phyloP scores from a whole-genome alignment of 1,140 invertebrate genomes.

The Glomeris maerens region DNA sequence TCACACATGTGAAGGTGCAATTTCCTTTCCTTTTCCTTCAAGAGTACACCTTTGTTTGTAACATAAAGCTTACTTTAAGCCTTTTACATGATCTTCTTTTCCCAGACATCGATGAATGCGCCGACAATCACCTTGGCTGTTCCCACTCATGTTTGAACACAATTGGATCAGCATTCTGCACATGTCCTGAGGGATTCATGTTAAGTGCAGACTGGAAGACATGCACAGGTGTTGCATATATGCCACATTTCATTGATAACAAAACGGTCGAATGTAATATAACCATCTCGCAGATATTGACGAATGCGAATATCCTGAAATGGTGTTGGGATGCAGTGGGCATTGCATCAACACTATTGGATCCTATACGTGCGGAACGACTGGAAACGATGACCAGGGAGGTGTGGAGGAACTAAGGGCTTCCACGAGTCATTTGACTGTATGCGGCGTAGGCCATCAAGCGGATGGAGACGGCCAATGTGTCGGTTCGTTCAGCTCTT shows the following conservation, averaged over 20 bases:
- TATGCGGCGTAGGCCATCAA: neutral
- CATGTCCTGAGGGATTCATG: conserved; percentile 39
- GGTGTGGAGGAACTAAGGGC: neutral
- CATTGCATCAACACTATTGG: conserved; percentile 30
- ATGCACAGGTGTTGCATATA: conserved; percentile 32
- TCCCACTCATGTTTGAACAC: conserved; percentile 44
- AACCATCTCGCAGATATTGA: conserved; percentile 28
- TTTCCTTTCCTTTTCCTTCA: conserved; percentile 16
- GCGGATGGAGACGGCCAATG: neutral
- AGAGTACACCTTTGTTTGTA: conserved; percentile 17
- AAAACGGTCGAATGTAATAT: too few species aligned
- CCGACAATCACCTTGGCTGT: conserved; percentile 29
- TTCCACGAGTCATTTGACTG: neutral
- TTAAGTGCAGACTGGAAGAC: conserved; percentile 35
- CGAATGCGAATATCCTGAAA: conserved; percentile 21
- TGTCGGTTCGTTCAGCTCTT: neutral
- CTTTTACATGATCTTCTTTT: conserved; percentile 7
- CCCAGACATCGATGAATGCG: conserved; percentile 33
- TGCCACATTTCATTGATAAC: neutral
- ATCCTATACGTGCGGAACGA: conserved; percentile 29
- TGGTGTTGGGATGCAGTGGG: conserved; percentile 18
- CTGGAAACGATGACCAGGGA: conserved; percentile 13
- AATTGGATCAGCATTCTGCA: conserved; percentile 38
- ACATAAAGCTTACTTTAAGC: conserved; percentile 20
- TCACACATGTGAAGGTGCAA: conserved; percentile 28